Percentiles rank a stretch among this genome's conserved stretches.
Evolutionary conservation across 2,797 vertebrate species (phyloP).

Genomic region (Sebastes itinus): DNA sequence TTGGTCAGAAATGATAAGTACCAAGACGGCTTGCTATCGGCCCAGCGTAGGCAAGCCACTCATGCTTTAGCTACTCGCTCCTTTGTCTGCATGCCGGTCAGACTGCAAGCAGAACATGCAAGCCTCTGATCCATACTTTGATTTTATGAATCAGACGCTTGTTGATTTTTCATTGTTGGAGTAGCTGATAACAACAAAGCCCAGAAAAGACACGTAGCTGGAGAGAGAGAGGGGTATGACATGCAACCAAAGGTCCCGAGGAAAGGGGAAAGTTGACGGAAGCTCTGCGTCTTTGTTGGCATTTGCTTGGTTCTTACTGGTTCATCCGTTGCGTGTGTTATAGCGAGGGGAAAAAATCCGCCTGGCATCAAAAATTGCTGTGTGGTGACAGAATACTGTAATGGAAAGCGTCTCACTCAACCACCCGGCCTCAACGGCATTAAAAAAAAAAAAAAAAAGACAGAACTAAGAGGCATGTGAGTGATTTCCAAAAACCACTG

Average conservation of each 20-base stretch:
- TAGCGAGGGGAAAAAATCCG: slow-evolving; percentile 25
- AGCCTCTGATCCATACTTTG: neutral
- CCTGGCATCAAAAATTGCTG: slow-evolving; percentile 26
- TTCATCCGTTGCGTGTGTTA: slow-evolving; percentile 25
- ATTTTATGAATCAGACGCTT: neutral
- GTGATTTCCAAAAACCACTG: slow-evolving; percentile 45
- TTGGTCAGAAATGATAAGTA: neutral
- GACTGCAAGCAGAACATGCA: neutral
- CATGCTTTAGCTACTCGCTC: neutral
- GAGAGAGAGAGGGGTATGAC: no score
- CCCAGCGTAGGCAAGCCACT: neutral
- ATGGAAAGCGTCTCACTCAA: slow-evolving; percentile 56
- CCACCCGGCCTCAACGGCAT: slow-evolving; percentile 17
- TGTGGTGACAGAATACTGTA: slow-evolving; percentile 50
- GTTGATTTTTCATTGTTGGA: neutral
- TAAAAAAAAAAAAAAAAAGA: neutral
- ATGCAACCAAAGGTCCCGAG: no score
- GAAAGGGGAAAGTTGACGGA: no score
- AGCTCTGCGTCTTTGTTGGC: neutral
- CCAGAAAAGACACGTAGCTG: neutral
- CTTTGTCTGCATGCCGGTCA: neutral
- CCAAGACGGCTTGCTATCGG: no score
- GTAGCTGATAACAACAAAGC: neutral
- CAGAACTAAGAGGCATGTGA: slow-evolving; percentile 35
- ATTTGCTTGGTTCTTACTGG: neutral